Conservation (phyloP, 2,888 invertebrate species). For the Lapara coniferarum region DNA sequence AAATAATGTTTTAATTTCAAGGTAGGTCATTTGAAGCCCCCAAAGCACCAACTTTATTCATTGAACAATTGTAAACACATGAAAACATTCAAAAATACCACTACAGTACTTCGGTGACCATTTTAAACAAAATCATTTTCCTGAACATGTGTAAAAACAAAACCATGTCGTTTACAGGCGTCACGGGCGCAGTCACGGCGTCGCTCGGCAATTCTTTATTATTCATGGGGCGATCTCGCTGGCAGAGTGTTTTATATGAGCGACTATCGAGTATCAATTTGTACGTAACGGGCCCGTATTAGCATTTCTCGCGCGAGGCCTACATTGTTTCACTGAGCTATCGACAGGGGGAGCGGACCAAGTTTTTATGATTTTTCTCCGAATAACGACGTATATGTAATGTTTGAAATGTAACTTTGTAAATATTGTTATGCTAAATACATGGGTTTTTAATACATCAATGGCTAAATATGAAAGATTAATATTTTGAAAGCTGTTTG, state of each 20-base stretch:
- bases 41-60: too few species aligned
- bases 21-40: too few species aligned
- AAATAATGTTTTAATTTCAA: too few species aligned
- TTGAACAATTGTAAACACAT: background rate
- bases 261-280: conserved; percentile 84
- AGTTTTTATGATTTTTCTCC: conserved; percentile 37
- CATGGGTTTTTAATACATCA: background rate
- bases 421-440: conserved; percentile 20
- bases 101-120: background rate
- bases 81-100: too few species aligned
- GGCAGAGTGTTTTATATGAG: conserved; percentile 83
- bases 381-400: conserved; percentile 22
- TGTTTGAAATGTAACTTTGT: conserved; percentile 25
- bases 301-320: conserved; percentile 73
- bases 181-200: conserved; percentile 44
- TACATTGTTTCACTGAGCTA: conserved; percentile 68
- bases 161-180: conserved; percentile 48
- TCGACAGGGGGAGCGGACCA: conserved; percentile 40
- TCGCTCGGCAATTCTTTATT: conserved; percentile 79
- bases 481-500: background rate
- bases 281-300: conserved; percentile 76
- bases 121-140: too few species aligned
- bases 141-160: background rate
- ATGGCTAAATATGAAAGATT: too few species aligned
- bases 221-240: conserved; percentile 80